These are phyloP conservation scores for Taurulus bubalis DNA, from an alignment of 2,113 vertebrate species.

Conservation along the genomic window DNA sequence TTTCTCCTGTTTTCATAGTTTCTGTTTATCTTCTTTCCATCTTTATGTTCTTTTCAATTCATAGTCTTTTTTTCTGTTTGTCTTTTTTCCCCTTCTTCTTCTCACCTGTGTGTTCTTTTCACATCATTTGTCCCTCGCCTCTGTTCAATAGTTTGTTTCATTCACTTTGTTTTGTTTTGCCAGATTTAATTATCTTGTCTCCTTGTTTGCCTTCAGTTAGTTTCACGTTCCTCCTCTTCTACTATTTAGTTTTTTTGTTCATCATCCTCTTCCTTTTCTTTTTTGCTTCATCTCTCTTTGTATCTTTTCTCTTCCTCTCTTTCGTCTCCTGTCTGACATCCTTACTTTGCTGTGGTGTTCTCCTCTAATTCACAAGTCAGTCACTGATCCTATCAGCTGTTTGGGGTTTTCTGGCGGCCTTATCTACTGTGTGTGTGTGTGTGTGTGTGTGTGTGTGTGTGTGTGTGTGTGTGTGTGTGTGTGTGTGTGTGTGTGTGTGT, in stretches of 20 bases:
- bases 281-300: background rate
- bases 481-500: background rate
- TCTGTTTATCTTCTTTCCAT: background rate
- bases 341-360: constrained; percentile 18
- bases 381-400: constrained; percentile 49
- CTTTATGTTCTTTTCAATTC: background rate
- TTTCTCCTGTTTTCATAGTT: background rate
- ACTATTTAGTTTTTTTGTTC: background rate
- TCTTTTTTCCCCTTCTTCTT: background rate
- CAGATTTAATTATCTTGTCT: background rate
- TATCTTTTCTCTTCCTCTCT: background rate
- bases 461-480: background rate
- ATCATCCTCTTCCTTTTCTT: background rate
- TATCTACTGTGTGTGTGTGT: constrained; percentile 45
- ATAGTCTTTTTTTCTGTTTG: background rate
- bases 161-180: background rate
- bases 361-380: constrained; percentile 51
- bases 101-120: background rate
- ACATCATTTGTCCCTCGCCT: background rate
- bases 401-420: constrained; percentile 47
- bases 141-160: background rate
- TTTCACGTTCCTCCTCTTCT: background rate
- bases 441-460: constrained; percentile 3
- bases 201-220: background rate
- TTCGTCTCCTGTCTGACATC: constrained; percentile 18